phyloP scores from a whole-genome alignment of 2,888 invertebrate genomes.

The Herminia tarsipennalis region DNA sequence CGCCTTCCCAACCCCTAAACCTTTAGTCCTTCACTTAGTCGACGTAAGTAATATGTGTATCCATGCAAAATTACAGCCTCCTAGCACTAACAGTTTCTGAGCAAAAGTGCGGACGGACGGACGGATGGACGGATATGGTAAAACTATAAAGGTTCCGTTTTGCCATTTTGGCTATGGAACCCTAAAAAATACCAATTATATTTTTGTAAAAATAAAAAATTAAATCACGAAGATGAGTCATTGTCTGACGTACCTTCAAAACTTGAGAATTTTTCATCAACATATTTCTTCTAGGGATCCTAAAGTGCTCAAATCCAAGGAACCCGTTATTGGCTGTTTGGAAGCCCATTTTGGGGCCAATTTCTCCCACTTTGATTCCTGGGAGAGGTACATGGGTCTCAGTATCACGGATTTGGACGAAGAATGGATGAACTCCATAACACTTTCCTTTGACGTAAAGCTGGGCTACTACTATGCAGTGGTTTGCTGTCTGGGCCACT shows the following conservation, averaged over 20 bases:
- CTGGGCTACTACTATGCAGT: conserved; percentile 96
- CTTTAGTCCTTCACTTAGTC: no score
- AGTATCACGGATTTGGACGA: conserved; percentile 94
- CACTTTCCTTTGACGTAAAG: conserved; percentile 91
- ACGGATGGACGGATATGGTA: no score
- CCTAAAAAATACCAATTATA: no score
- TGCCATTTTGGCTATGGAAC: no score
- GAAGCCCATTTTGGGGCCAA: conserved; percentile 96
- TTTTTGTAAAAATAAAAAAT: no score
- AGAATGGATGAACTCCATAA: conserved; percentile 95
- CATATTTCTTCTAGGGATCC: conserved; percentile 95
- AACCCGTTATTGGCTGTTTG: conserved; percentile 96
- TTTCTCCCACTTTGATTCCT: conserved; percentile 96
- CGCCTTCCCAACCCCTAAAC: no score
- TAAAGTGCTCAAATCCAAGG: conserved; percentile 92
- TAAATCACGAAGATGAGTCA: no score
- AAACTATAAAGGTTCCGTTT: no score
- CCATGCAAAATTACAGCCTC: no score
- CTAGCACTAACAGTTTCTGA: no score
- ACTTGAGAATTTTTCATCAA: conserved; percentile 97
- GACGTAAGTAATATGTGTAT: no score
- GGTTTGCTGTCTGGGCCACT: conserved; percentile 97
- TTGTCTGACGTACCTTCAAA: conserved; percentile 65
- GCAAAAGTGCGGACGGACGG: no score
- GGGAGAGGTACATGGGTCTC: conserved; percentile 93